These are phyloP conservation scores for Ceratosolen fusciceps DNA, from an alignment of 1,140 invertebrate species.

Conservation along the genomic window DNA sequence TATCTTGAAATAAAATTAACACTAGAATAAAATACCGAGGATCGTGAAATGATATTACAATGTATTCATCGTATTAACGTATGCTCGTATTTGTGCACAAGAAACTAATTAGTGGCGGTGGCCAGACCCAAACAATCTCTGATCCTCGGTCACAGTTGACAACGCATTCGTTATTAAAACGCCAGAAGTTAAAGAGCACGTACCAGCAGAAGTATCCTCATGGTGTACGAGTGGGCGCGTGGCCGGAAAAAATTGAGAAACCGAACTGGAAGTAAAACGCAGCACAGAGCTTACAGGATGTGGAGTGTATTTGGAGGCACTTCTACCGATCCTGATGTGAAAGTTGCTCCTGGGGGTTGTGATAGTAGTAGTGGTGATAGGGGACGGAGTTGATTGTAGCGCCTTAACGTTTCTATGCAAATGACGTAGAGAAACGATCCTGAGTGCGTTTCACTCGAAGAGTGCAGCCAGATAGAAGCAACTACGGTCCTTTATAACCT, in stretches of 20 bases:
- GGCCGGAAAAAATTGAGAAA: not conserved
- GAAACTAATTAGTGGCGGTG: too few species aligned
- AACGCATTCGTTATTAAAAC: not conserved
- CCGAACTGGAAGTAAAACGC: too few species aligned
- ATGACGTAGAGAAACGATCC: constrained; percentile 58
- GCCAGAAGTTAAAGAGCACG: constrained; percentile 45
- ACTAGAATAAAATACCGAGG: too few species aligned
- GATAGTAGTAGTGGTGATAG: too few species aligned
- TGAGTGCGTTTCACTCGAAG: constrained; percentile 70
- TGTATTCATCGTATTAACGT: too few species aligned
- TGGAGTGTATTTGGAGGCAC: not conserved
- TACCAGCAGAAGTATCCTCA: constrained; percentile 70
- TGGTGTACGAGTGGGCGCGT: constrained; percentile 52
- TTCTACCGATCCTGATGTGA: not conserved
- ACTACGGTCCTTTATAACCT: constrained; percentile 71
- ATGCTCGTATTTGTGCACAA: too few species aligned
- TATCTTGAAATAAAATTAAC: too few species aligned
- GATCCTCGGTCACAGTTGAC: too few species aligned
- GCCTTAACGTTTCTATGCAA: not conserved
- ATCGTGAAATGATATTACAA: too few species aligned
- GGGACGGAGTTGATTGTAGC: too few species aligned
- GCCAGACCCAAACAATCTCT: too few species aligned
- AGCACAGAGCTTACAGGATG: not conserved
- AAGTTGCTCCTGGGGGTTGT: not conserved
- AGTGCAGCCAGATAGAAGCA: constrained; percentile 68